Evolutionary conservation across 2,113 vertebrate genomes (phyloP).

Genomic region (Paraplagusia blochii): DNA sequence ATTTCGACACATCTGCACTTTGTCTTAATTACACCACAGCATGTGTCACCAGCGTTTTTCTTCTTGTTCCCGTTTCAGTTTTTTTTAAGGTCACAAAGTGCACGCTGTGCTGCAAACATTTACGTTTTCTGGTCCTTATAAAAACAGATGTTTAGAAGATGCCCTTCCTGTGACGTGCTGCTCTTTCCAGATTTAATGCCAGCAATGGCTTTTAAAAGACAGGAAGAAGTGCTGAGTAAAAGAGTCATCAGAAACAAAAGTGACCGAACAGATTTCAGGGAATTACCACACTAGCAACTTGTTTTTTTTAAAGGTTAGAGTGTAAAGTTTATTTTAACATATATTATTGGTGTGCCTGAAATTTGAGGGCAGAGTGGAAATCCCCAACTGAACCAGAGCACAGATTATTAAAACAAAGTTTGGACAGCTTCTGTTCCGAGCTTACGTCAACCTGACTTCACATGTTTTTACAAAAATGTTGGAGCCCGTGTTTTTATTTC

Average conservation of each 20-base stretch:
- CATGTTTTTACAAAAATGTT: constrained; percentile 20
- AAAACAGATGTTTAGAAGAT: constrained; percentile 57
- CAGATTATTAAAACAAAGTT: constrained; percentile 31
- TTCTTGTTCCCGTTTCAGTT: constrained; percentile 17
- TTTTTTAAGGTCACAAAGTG: constrained; percentile 5
- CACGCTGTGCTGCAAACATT: constrained; percentile 20
- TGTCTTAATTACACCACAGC: constrained; percentile 19
- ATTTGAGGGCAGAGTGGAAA: constrained; percentile 32
- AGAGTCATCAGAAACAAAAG: constrained; percentile 55
- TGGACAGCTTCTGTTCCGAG: constrained; percentile 38
- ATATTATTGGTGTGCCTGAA: too few relatives aligned
- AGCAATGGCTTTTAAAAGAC: constrained; percentile 19
- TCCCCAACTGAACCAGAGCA: neutral
- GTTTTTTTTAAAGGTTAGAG: too few relatives aligned
- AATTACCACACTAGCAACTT: too few relatives aligned
- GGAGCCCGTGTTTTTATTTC: constrained; percentile 12
- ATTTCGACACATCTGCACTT: constrained; percentile 5
- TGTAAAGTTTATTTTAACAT: too few relatives aligned
- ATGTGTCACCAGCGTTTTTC: neutral
- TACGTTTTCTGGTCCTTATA: constrained; percentile 36
- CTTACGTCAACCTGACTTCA: constrained; percentile 19
- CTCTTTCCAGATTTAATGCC: constrained; percentile 35
- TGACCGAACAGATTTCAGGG: constrained; percentile 67
- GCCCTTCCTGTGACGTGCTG: constrained; percentile 22
- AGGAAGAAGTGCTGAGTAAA: constrained; percentile 13